Conservation (phyloP, 2,888 invertebrate species). For the Cantharis lateralis region DNA sequence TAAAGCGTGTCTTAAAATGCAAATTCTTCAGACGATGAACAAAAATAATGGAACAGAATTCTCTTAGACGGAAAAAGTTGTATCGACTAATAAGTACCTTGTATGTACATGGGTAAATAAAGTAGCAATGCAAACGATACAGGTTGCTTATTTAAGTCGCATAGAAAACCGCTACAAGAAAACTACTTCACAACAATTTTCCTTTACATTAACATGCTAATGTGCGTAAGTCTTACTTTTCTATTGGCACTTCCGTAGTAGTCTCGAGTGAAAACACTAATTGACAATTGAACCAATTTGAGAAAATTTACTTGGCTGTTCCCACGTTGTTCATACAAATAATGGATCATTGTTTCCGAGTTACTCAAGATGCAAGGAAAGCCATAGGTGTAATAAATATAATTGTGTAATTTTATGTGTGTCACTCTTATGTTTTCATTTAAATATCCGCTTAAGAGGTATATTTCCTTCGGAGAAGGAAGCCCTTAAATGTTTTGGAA, state of each 20-base stretch:
- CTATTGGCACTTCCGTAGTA: slow-evolving; percentile 6
- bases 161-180: neutral
- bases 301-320: neutral
- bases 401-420: neutral
- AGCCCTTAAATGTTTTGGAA: neutral
- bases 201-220: slow-evolving; percentile 7
- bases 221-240: slow-evolving; percentile 7
- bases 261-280: slow-evolving; percentile 10
- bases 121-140: neutral
- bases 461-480: neutral
- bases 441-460: neutral
- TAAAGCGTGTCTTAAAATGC: too few relatives aligned
- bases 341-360: neutral
- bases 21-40: too few relatives aligned
- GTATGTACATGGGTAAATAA: neutral
- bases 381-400: neutral
- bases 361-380: neutral
- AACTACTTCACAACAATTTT: neutral
- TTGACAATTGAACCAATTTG: neutral
- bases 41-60: neutral
- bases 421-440: neutral
- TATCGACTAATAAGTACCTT: neutral
- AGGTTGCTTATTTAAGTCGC: neutral
- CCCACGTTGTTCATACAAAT: neutral
- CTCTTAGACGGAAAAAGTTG: neutral